Conservation (phyloP, 1,140 invertebrate genomes). For the Nixonia krombeini region DNA sequence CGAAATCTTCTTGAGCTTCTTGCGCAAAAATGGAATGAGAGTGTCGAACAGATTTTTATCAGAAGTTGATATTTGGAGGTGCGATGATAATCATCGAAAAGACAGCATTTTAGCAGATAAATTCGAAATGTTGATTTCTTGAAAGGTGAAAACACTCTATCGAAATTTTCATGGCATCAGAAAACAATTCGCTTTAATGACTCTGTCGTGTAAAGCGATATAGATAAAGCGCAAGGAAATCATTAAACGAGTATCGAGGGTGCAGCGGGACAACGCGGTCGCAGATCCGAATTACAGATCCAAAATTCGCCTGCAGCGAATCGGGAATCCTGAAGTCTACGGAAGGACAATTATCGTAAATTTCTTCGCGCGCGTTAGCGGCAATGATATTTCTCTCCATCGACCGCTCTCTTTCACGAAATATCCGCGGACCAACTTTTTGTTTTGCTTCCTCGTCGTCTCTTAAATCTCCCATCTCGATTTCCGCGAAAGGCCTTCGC, state of each 20-base stretch:
- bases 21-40: slow-evolving; percentile 23
- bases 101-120: too few relatives aligned
- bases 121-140: slow-evolving; percentile 23
- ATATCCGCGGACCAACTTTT: slow-evolving; percentile 37
- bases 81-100: too few relatives aligned
- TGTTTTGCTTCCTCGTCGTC: slow-evolving; percentile 36
- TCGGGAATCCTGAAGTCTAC: slow-evolving; percentile 34
- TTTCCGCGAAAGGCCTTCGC: slow-evolving; percentile 44
- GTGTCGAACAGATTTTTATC: too few relatives aligned
- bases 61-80: too few relatives aligned
- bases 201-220: too few relatives aligned
- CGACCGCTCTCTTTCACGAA: slow-evolving; percentile 26
- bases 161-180: too few relatives aligned
- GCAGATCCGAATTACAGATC: slow-evolving; percentile 36
- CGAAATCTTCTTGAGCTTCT: slow-evolving; percentile 36
- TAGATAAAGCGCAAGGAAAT: too few relatives aligned
- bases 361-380: slow-evolving; percentile 29
- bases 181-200: too few relatives aligned
- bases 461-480: slow-evolving; percentile 44
- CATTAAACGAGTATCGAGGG: too few relatives aligned
- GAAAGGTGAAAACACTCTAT: too few relatives aligned
- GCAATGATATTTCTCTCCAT: slow-evolving; percentile 38
- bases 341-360: slow-evolving; percentile 46
- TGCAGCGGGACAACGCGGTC: slow-evolving; percentile 31
- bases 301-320: slow-evolving; percentile 19